Base-by-base conservation (phyloP, 2,113 vertebrate genomes). In the Oryzias woworae region DNA sequence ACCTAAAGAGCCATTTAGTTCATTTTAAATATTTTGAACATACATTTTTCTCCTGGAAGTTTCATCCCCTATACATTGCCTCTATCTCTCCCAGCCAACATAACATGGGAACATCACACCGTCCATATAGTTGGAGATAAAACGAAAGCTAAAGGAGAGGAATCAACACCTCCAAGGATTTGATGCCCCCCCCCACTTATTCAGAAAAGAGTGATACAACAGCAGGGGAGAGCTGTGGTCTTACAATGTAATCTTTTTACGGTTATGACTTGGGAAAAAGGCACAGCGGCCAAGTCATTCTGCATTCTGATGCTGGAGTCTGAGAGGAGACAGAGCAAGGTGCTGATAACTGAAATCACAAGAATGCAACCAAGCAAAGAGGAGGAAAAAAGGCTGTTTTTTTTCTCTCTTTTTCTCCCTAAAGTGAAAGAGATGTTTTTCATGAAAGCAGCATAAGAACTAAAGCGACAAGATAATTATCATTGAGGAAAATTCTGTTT, bases 221-320 rank as follows among this genome's bases (percentile, higher is more conserved):
- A 63, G 59, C 69, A 65, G 65, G 57, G 41, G 57, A 66, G 48
- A 69, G 46, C 8, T 0, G 42, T 51, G 62, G 62, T 78, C 62
- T 62, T 28, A 63, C 52, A 73, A 66, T 65, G 52, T 77, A 74
- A 85, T 88, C 58, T 85, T 58, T 77, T 66, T 53, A 75, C 48
- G 22, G 52, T 76, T 73, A 70, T 62, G 50, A 59, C 58, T 63
- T 13, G 10, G 52, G 31, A 22, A 72, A 67, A 72, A 73, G 31
- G 26, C 36, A 45, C 58, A 49, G 66, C 28, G 78, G 74, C 63
- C 46, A 51, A 62, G 65, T 63, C 51, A 77, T 69, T 80, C 55
- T 60, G 53, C 58, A 57, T 52, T 12, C 60, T 13, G 7, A 71
- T 69, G 62, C 49, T 24, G 41, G 20, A 77, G 63, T 66, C 51